Conservation (phyloP, 2,113 vertebrate species). For the Gymnocephalus cernua region DNA sequence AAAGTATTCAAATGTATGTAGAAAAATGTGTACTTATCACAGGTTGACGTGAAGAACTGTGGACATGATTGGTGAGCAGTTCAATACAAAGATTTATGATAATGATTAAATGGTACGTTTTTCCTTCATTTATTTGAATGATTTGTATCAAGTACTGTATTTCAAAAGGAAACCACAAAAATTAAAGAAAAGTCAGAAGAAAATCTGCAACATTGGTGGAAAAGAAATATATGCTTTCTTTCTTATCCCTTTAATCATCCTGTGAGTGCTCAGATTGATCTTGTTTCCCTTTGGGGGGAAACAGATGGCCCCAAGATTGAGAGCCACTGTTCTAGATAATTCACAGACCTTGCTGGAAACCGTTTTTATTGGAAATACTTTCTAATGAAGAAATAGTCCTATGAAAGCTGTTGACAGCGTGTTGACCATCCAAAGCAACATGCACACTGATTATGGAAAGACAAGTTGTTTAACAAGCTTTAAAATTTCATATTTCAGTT, state of each 20-base stretch:
- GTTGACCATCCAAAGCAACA: background rate
- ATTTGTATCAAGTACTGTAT: background rate
- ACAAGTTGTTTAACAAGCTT: conserved; percentile 12
- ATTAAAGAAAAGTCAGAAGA: background rate
- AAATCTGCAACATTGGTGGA: background rate
- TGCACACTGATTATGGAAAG: background rate
- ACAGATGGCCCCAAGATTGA: background rate
- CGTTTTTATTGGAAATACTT: background rate
- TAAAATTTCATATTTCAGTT: background rate
- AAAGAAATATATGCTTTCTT: background rate
- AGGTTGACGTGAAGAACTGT: too few relatives aligned
- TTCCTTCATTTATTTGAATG: background rate
- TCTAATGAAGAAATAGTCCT: background rate
- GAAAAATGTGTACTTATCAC: background rate
- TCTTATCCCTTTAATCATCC: background rate
- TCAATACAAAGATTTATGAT: background rate
- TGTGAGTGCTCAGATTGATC: background rate
- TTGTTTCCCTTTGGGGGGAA: background rate
- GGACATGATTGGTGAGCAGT: background rate
- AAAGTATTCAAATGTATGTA: background rate
- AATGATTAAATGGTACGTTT: too few relatives aligned
- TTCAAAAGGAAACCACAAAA: background rate
- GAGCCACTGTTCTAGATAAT: background rate
- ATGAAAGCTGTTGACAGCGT: background rate
- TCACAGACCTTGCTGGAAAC: background rate